phyloP scores from a whole-genome alignment of 2,113 vertebrate species.

The Micronycteris hirsuta region DNA sequence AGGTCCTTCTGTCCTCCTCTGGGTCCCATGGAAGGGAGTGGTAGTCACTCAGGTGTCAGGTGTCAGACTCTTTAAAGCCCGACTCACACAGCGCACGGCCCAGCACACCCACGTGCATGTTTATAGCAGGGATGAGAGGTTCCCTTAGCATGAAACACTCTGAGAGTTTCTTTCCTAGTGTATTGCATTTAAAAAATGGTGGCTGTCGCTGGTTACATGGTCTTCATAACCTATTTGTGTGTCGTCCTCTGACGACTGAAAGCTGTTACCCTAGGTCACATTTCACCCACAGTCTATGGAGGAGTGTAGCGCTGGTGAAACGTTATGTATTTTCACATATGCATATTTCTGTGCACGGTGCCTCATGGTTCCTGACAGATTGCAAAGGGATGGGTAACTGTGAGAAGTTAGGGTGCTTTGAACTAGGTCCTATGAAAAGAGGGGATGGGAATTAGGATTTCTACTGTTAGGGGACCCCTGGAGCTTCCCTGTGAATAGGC shows the following conservation, averaged over 20 bases:
- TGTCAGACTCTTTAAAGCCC: no score
- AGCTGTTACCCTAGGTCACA: not conserved
- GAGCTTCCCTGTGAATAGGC: not conserved
- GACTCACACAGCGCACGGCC: not conserved
- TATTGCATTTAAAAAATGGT: not conserved
- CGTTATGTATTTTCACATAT: not conserved
- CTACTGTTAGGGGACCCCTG: not conserved
- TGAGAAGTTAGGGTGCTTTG: not conserved
- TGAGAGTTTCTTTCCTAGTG: not conserved
- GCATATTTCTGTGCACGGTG: not conserved
- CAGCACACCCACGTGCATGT: rapidly evolving
- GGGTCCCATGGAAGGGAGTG: not conserved
- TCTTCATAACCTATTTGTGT: not conserved
- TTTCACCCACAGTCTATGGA: not conserved
- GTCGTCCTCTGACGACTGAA: not conserved
- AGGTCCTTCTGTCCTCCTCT: not conserved
- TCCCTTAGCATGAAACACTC: not conserved
- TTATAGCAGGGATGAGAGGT: not conserved
- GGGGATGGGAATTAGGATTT: not conserved
- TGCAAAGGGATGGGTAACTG: not conserved
- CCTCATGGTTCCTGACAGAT: not conserved
- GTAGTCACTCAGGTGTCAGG: not conserved
- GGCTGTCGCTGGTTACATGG: not conserved
- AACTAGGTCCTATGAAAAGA: not conserved
- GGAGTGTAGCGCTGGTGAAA: not conserved